Evolutionary conservation across 2,797 vertebrate species (phyloP).

Genomic region (Enteromius trimaculatus): DNA sequence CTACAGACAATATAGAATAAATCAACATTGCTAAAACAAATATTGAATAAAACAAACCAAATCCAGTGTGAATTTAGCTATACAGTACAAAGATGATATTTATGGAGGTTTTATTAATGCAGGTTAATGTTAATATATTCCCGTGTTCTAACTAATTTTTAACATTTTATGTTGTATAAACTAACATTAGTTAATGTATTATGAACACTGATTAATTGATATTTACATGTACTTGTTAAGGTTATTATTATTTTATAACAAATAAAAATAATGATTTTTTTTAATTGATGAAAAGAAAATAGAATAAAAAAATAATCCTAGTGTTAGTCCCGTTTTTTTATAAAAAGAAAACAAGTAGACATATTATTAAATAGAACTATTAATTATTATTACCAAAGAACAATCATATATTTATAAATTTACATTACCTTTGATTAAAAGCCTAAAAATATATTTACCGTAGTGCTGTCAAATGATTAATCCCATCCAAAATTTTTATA

Average conservation of each 20-base stretch:
- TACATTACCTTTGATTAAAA: neutral
- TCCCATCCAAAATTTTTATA: too few species aligned
- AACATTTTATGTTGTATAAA: neutral
- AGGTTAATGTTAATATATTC: neutral
- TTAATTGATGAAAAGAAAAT: too few species aligned
- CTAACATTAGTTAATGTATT: neutral
- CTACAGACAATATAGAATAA: conserved; percentile 67
- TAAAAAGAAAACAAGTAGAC: too few species aligned
- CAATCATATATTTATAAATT: neutral
- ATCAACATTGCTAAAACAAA: neutral
- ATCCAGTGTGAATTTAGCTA: too few species aligned
- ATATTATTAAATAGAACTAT: neutral
- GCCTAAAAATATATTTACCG: neutral
- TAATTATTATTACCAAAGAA: neutral
- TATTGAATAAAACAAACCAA: too few species aligned
- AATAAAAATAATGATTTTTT: too few species aligned
- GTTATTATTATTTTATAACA: too few species aligned
- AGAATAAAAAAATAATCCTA: too few species aligned
- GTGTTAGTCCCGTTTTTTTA: too few species aligned
- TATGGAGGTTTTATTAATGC: neutral
- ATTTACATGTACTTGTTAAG: too few species aligned
- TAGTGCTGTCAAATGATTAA: too few species aligned
- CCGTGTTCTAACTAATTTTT: neutral
- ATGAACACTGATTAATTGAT: neutral
- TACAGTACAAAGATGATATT: neutral